Percentiles rank a stretch among this genome's conserved stretches.
These are phyloP conservation scores for Pseudomugil gertrudae DNA, from an alignment of 2,797 vertebrate genomes.

Conservation along the genomic window DNA sequence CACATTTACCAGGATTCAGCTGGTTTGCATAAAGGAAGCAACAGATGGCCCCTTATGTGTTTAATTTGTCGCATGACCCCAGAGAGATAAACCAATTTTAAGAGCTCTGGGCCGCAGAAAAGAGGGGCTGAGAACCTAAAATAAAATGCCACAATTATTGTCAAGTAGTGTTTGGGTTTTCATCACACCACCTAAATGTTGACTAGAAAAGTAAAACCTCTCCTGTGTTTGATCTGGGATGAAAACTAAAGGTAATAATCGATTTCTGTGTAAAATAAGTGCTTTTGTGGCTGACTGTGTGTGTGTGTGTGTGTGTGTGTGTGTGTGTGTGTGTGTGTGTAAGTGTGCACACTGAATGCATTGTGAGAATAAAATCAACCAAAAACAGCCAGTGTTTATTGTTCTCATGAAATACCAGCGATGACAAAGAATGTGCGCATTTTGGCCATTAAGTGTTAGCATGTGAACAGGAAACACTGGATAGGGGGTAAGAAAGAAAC, in stretches of 20 bases:
- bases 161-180: slow-evolving; percentile 4
- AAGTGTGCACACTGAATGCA: slow-evolving; percentile 21
- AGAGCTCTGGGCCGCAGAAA: slow-evolving; percentile 25
- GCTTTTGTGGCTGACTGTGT: slow-evolving; percentile 5
- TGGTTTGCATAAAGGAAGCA: slow-evolving; percentile 54
- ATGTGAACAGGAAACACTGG: slow-evolving; percentile 15
- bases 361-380: slow-evolving; percentile 37
- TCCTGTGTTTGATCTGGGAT: background rate
- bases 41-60: slow-evolving; percentile 77
- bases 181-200: background rate
- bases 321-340: slow-evolving; percentile 10
- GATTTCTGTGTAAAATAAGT: slow-evolving; percentile 4
- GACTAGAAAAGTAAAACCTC: background rate
- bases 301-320: slow-evolving; percentile 16
- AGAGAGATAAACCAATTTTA: slow-evolving; percentile 74
- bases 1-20: slow-evolving; percentile 53
- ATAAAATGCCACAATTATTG: slow-evolving; percentile 24
- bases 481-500: slow-evolving; percentile 15
- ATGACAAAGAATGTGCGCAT: slow-evolving; percentile 43
- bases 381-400: slow-evolving; percentile 54
- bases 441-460: slow-evolving; percentile 35
- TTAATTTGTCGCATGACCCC: slow-evolving; percentile 80
- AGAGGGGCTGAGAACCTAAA: slow-evolving; percentile 31
- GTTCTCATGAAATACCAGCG: slow-evolving; percentile 63
- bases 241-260: background rate